A percentile compares a stretch with the other conserved stretches of the same genome.
These are phyloP conservation scores for Harpalus rufipes DNA, from an alignment of 2,888 invertebrate species.

Conservation along the genomic window DNA sequence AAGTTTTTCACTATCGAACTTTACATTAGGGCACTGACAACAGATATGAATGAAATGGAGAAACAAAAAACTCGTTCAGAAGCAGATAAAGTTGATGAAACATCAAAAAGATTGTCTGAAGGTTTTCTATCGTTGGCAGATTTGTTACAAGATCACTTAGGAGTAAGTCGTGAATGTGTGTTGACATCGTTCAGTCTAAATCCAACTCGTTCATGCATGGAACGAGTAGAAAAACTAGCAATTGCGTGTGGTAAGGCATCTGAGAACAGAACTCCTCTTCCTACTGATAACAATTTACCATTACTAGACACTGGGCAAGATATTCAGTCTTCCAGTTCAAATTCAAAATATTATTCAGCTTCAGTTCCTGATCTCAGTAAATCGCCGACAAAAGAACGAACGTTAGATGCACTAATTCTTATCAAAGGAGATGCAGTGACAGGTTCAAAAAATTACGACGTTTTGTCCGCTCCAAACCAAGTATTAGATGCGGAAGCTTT, in stretches of 20 bases:
- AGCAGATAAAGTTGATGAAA: constrained; percentile 78
- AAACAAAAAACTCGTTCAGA: constrained; percentile 81
- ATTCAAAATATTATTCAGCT: not conserved
- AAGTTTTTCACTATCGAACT: constrained; percentile 85
- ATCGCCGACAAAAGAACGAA: constrained; percentile 43
- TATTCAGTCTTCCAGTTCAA: constrained; percentile 38
- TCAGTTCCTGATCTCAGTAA: not conserved
- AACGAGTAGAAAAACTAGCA: constrained; percentile 80
- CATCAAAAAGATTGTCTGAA: constrained; percentile 80
- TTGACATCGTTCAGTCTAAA: constrained; percentile 88
- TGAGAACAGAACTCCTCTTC: constrained; percentile 66
- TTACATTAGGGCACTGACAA: constrained; percentile 86
- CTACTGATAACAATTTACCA: constrained; percentile 52
- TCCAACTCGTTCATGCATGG: constrained; percentile 82
- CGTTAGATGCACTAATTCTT: constrained; percentile 77
- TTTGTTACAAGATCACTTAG: constrained; percentile 80
- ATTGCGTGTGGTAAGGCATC: constrained; percentile 78
- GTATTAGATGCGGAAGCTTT: constrained; percentile 80
- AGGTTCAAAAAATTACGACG: constrained; percentile 74
- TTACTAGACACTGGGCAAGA: constrained; percentile 66
- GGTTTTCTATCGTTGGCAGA: constrained; percentile 84
- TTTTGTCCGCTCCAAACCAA: constrained; percentile 75
- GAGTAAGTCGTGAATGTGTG: constrained; percentile 84
- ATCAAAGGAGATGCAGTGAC: constrained; percentile 78
- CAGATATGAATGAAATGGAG: constrained; percentile 88